Percentiles rank a stretch among this genome's conserved stretches.
Evolutionary conservation across 2,797 vertebrate genomes (phyloP).

Genomic region (Clarias platycephalus): DNA sequence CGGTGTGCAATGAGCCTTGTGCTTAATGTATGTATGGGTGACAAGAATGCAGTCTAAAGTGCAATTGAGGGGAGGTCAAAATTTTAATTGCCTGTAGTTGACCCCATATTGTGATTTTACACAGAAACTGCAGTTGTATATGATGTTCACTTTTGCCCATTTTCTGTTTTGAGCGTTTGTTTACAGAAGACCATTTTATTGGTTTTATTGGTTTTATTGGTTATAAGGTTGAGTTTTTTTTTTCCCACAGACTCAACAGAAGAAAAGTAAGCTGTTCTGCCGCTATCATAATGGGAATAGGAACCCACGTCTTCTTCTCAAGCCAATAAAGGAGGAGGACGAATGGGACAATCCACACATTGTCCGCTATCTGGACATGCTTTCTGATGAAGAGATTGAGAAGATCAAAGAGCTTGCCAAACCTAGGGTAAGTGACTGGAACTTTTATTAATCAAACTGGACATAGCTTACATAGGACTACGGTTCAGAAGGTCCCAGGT

Average conservation of each 20-base stretch:
- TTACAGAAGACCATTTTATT: not conserved
- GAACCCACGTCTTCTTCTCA: slow-evolving; percentile 85
- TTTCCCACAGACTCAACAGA: slow-evolving; percentile 75
- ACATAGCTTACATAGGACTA: not conserved
- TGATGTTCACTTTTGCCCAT: not conserved
- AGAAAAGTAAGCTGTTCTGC: slow-evolving; percentile 87
- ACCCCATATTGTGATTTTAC: too few species aligned
- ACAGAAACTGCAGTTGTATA: not conserved
- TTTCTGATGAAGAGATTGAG: slow-evolving; percentile 85
- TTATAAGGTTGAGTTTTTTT: not conserved
- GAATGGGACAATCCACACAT: slow-evolving; percentile 97
- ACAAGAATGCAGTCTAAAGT: not conserved
- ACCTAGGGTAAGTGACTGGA: slow-evolving; percentile 79
- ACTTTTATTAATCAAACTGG: not conserved
- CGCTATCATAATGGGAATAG: slow-evolving; percentile 84
- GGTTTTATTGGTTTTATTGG: too few species aligned
- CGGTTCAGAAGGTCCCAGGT: too few species aligned
- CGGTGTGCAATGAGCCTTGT: not conserved
- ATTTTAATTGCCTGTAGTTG: not conserved
- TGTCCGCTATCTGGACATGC: slow-evolving; percentile 86
- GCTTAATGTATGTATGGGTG: not conserved
- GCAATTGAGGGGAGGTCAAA: not conserved
- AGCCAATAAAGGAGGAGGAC: slow-evolving; percentile 90
- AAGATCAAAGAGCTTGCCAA: slow-evolving; percentile 93
- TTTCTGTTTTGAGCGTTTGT: slow-evolving; percentile 2